Conservation (phyloP, 1,140 invertebrate genomes). For the Neodiprion virginianus region DNA sequence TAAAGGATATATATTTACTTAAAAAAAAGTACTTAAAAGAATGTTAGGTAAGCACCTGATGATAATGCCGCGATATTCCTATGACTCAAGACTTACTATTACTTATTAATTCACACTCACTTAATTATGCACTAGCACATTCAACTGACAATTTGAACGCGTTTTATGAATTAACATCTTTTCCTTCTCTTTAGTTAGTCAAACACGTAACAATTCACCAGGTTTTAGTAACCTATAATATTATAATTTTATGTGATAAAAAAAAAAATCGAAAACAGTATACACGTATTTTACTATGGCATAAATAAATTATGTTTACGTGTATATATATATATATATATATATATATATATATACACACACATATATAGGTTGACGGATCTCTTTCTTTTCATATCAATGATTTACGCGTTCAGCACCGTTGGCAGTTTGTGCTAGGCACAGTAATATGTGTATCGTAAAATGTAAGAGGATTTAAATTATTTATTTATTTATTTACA, state of each 20-base stretch:
- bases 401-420: no score
- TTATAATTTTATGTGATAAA: background rate
- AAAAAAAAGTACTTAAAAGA: background rate
- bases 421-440: no score
- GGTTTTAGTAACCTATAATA: background rate
- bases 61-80: background rate
- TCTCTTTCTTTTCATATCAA: no score
- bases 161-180: no score
- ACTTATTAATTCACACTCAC: background rate
- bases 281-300: background rate
- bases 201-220: no score
- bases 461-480: background rate
- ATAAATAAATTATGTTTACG: background rate
- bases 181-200: no score
- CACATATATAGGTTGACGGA: no score
- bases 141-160: no score
- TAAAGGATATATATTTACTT: background rate
- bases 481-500: conserved; percentile 2
- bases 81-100: conserved; percentile 1
- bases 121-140: no score
- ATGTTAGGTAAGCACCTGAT: background rate
- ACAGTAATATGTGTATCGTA: no score
- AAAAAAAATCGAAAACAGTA: background rate
- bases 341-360: no score
- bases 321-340: no score